These are phyloP conservation scores for Pyxicephalus adspersus DNA, from an alignment of 2,113 vertebrate species.

Conservation along the genomic window DNA sequence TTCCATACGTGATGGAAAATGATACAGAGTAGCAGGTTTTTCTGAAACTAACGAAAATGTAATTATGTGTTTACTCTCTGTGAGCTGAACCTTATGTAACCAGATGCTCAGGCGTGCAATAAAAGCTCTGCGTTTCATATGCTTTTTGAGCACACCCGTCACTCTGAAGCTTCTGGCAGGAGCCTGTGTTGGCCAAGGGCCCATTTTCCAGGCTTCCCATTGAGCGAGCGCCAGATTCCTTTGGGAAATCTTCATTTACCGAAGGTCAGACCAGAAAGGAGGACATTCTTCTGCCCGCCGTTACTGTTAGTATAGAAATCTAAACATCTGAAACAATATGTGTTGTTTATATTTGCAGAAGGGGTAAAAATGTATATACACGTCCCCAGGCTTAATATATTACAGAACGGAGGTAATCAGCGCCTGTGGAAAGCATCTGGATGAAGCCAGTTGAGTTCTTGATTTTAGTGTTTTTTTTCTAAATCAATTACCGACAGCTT, in stretches of 20 bases:
- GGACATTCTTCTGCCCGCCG: slow-evolving; percentile 62
- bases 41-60: slow-evolving; percentile 8
- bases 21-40: not conserved
- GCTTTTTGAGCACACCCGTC: slow-evolving; percentile 65
- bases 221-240: slow-evolving; percentile 65
- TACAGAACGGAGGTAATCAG: not conserved
- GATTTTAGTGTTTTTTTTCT: not conserved
- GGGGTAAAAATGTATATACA: slow-evolving; percentile 61
- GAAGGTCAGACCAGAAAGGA: slow-evolving; percentile 66
- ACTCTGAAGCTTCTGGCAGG: slow-evolving; percentile 55
- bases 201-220: slow-evolving; percentile 69
- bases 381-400: slow-evolving; percentile 61
- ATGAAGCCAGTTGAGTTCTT: not conserved
- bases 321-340: slow-evolving; percentile 64
- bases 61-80: slow-evolving; percentile 40
- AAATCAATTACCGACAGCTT: slow-evolving; percentile 14
- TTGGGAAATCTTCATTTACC: slow-evolving; percentile 70
- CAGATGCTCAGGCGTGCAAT: slow-evolving; percentile 41
- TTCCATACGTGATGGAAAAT: slow-evolving; percentile 18
- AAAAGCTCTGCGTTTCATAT: slow-evolving; percentile 35
- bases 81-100: slow-evolving; percentile 44
- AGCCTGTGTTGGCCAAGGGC: slow-evolving; percentile 63
- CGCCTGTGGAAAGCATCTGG: slow-evolving; percentile 36
- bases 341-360: slow-evolving; percentile 66
- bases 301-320: slow-evolving; percentile 67